Percentiles rank a stretch among this genome's conserved stretches.
phyloP scores from a whole-genome alignment of 2,113 vertebrate genomes.

The Pristiophorus japonicus region DNA sequence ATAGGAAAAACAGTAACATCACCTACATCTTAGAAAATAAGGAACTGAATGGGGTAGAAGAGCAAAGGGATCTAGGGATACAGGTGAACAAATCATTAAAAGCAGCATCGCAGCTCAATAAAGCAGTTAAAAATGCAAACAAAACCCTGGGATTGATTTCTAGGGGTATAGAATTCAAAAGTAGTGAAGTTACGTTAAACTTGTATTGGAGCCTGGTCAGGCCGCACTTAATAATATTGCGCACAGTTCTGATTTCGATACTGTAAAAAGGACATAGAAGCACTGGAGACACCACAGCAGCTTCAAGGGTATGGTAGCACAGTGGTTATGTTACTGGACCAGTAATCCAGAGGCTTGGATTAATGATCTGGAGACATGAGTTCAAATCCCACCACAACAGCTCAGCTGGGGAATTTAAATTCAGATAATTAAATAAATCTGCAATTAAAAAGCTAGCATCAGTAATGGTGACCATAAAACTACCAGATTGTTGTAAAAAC shows the following conservation, averaged over 20 bases:
- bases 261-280: background rate
- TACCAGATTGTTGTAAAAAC: too few species aligned
- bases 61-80: background rate
- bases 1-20: background rate
- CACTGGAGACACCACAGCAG: background rate
- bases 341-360: too few species aligned
- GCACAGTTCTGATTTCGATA: background rate
- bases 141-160: background rate
- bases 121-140: background rate
- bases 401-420: too few species aligned
- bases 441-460: too few species aligned
- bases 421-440: too few species aligned
- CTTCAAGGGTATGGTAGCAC: too few species aligned
- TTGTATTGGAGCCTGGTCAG: background rate
- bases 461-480: too few species aligned
- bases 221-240: too few species aligned
- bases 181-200: background rate
- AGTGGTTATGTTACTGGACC: too few species aligned
- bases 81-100: background rate
- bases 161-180: too few species aligned
- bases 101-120: background rate
- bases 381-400: too few species aligned
- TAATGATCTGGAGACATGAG: too few species aligned
- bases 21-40: background rate
- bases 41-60: background rate